These are phyloP conservation scores for Sphaeramia orbicularis DNA, from an alignment of 2,797 vertebrate genomes.

Conservation along the genomic window DNA sequence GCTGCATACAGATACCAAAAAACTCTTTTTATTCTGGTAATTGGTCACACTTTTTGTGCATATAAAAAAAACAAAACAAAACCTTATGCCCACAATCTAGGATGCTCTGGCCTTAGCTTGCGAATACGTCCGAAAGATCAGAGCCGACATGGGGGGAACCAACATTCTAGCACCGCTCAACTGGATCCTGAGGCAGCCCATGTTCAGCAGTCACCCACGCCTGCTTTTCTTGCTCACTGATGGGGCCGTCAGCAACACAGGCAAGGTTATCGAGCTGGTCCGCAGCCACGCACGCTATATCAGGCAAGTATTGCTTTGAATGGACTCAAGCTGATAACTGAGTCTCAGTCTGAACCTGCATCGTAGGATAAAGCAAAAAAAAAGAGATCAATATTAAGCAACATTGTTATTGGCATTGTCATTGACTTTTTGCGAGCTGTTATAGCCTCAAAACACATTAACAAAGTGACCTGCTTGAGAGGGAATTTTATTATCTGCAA, in stretches of 20 bases:
- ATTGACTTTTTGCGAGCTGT: conserved; percentile 8
- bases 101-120: conserved; percentile 90
- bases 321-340: neutral
- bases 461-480: conserved; percentile 1
- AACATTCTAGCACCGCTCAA: conserved; percentile 90
- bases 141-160: conserved; percentile 92
- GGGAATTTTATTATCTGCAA: conserved; percentile 11
- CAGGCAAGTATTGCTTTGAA: conserved; percentile 81
- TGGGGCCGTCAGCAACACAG: conserved; percentile 88
- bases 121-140: conserved; percentile 88
- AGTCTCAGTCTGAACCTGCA: neutral
- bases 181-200: conserved; percentile 92
- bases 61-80: too few relatives aligned
- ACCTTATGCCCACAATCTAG: conserved; percentile 70
- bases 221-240: conserved; percentile 92
- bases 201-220: conserved; percentile 89
- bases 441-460: conserved; percentile 10
- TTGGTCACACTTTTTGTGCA: too few relatives aligned
- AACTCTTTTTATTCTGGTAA: neutral
- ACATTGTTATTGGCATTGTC: conserved; percentile 4
- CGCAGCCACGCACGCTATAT: conserved; percentile 88
- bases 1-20: too few relatives aligned
- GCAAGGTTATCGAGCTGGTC: conserved; percentile 91
- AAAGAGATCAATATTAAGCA: neutral
- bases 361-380: neutral